phyloP scores from a whole-genome alignment of 2,113 vertebrate species.

The Pionites leucogaster region DNA sequence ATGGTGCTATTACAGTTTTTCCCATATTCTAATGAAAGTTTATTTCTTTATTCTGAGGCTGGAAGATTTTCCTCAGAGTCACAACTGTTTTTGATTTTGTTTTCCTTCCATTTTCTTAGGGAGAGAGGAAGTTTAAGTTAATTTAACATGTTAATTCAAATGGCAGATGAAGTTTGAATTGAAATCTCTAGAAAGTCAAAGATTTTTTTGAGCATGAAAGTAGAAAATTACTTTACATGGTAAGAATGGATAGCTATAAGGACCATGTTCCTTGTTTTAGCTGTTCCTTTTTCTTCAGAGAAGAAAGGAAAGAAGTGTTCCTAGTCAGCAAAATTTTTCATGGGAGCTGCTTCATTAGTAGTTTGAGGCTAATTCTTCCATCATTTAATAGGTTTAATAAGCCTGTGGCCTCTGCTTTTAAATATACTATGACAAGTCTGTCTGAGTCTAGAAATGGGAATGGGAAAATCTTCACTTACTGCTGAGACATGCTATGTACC shows the following conservation, averaged over 20 bases:
- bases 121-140: neutral
- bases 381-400: neutral
- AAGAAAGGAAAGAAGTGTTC: neutral
- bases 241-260: neutral
- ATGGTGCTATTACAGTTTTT: neutral
- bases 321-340: neutral
- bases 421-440: neutral
- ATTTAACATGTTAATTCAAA: neutral
- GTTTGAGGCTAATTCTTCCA: neutral
- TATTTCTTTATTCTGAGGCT: neutral
- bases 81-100: neutral
- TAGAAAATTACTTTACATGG: neutral
- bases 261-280: neutral
- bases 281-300: neutral
- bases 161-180: neutral
- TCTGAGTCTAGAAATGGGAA: neutral
- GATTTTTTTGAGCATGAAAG: neutral
- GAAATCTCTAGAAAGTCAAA: accelerated
- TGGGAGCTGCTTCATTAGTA: neutral
- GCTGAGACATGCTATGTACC: neutral
- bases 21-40: neutral
- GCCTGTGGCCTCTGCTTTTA: neutral
- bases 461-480: neutral
- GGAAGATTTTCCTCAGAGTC: neutral
- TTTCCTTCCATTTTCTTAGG: neutral